These are phyloP conservation scores for Cephalopholis sonnerati DNA, from an alignment of 2,113 vertebrate genomes.

Conservation along the genomic window DNA sequence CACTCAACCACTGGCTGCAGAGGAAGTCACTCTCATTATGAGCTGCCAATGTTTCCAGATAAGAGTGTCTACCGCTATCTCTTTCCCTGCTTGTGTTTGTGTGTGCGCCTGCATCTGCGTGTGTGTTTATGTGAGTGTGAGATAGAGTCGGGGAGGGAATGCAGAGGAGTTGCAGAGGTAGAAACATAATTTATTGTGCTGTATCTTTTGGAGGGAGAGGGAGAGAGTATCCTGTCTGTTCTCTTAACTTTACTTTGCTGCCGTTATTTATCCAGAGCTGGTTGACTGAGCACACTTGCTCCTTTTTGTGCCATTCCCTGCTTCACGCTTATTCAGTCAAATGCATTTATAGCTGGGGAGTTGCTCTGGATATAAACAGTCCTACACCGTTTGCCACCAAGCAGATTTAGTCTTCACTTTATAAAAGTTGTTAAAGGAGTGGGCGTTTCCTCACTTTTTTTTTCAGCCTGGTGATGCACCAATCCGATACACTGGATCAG, in stretches of 20 bases:
- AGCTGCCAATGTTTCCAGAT: constrained; percentile 68
- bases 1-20: constrained; percentile 63
- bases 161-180: constrained; percentile 48
- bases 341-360: constrained; percentile 10
- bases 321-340: constrained; percentile 45
- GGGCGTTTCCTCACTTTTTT: not conserved
- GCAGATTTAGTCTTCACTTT: constrained; percentile 25
- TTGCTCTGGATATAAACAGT: constrained; percentile 24
- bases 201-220: constrained; percentile 30
- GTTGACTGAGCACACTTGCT: constrained; percentile 50
- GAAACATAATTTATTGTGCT: constrained; percentile 53
- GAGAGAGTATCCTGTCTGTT: constrained; percentile 21
- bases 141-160: constrained; percentile 28
- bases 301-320: not conserved
- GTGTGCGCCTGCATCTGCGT: constrained; percentile 7
- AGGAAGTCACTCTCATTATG: constrained; percentile 70
- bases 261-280: constrained; percentile 54
- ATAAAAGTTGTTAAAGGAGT: constrained; percentile 17
- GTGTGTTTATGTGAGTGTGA: not conserved
- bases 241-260: constrained; percentile 40
- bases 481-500: not conserved
- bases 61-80: constrained; percentile 45
- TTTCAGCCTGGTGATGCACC: not conserved
- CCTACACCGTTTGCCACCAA: constrained; percentile 18
- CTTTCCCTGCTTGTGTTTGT: constrained; percentile 14